Conservation (phyloP, 2,888 invertebrate genomes). For the Pemphredon lugubris region DNA sequence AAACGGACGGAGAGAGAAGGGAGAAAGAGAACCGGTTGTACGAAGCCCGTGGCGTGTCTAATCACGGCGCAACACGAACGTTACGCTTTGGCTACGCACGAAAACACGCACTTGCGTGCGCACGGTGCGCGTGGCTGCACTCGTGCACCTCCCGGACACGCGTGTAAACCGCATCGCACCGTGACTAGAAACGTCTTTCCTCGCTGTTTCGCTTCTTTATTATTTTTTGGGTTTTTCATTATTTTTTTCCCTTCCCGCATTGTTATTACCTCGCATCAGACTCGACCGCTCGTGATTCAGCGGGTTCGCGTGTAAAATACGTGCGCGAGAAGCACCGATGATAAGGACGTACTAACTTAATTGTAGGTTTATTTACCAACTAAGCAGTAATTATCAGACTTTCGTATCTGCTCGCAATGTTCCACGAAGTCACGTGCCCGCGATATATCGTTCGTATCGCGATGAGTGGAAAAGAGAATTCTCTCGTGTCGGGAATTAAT, state of each 20-base stretch:
- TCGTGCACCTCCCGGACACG: conserved; percentile 26
- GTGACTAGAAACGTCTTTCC: conserved; percentile 18
- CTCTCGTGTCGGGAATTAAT: conserved; percentile 43
- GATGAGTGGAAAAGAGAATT: neutral
- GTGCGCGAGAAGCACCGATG: too few species aligned
- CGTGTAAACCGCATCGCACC: conserved; percentile 14
- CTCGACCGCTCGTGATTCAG: neutral
- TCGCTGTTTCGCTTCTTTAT: neutral
- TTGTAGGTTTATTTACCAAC: neutral
- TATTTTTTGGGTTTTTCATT: neutral
- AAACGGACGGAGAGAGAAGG: conserved; percentile 24
- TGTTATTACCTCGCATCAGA: neutral
- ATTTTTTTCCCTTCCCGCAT: neutral
- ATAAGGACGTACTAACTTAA: neutral
- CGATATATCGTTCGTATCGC: neutral
- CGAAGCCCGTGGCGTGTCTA: conserved; percentile 71
- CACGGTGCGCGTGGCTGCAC: neutral
- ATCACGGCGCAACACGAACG: conserved; percentile 73
- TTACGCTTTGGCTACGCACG: conserved; percentile 61
- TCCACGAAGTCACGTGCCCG: neutral
- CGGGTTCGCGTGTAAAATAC: neutral
- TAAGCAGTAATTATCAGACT: neutral
- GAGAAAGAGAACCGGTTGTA: conserved; percentile 68
- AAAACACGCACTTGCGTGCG: conserved; percentile 28
- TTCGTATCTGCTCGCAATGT: neutral